Evolutionary conservation across 2,888 invertebrate genomes (phyloP).

Genomic region (Neoscelio sp.): DNA sequence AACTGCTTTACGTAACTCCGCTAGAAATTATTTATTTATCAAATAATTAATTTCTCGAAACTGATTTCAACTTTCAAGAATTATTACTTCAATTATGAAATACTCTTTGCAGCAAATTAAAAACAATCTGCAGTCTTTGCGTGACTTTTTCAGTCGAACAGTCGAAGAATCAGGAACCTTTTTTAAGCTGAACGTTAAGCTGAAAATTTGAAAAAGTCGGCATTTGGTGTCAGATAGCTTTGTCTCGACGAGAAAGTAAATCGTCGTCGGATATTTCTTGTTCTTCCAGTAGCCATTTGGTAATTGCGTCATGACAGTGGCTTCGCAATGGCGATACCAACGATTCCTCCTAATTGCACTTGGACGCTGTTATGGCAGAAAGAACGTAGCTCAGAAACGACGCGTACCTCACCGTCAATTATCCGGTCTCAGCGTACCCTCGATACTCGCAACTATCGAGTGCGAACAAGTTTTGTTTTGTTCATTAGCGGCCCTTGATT

Average conservation of each 20-base stretch:
- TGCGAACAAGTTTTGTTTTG: constrained; percentile 77
- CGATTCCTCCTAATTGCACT: constrained; percentile 71
- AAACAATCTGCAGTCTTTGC: not conserved
- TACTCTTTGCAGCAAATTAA: constrained; percentile 1
- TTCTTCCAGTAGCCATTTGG: constrained; percentile 61
- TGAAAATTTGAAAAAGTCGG: constrained; percentile 41
- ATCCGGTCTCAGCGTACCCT: constrained; percentile 67
- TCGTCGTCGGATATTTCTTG: constrained; percentile 67
- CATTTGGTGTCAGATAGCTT: constrained; percentile 25
- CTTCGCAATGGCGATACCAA: constrained; percentile 38
- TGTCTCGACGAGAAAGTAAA: constrained; percentile 56
- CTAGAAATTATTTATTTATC: not conserved
- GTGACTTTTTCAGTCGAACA: not conserved
- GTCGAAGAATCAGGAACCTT: not conserved
- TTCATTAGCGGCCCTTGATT: constrained; percentile 78
- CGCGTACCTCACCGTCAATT: constrained; percentile 75
- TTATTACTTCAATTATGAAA: constrained; percentile 16
- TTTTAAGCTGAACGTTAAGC: not conserved
- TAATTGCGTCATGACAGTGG: constrained; percentile 65
- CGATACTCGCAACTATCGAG: constrained; percentile 66
- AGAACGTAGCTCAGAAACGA: constrained; percentile 66
- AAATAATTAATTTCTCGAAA: not conserved
- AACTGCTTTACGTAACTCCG: not conserved
- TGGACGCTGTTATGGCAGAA: constrained; percentile 58
- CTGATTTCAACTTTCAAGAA: not conserved